Conservation (phyloP, 1,140 invertebrate species). For the Philaenus spumarius region DNA sequence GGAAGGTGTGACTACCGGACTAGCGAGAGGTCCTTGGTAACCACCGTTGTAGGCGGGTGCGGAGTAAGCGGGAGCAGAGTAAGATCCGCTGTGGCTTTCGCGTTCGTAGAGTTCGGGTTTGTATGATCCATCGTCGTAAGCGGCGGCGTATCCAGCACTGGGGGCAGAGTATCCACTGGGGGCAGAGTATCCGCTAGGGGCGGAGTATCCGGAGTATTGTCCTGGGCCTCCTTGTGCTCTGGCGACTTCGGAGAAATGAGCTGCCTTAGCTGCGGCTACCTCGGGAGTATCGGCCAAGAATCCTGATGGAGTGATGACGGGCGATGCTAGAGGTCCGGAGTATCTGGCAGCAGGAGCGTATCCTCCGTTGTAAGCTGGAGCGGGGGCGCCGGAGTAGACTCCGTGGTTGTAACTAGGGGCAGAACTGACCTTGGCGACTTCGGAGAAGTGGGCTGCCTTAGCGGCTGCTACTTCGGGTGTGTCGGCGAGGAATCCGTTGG, state of each 20-base stretch:
- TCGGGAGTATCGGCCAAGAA: constrained; percentile 26
- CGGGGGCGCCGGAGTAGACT: constrained; percentile 7
- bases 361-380: constrained; percentile 9
- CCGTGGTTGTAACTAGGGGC: constrained; percentile 1
- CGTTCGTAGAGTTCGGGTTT: constrained; percentile 30
- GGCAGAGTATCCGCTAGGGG: too few species aligned
- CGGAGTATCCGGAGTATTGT: too few species aligned
- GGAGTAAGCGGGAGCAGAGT: constrained; percentile 42
- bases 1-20: constrained; percentile 8
- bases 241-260: constrained; percentile 26
- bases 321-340: constrained; percentile 10
- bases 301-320: constrained; percentile 9
- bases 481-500: constrained; percentile 20
- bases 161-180: not conserved
- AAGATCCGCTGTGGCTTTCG: constrained; percentile 27
- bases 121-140: constrained; percentile 24
- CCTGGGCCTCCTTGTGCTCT: constrained; percentile 1
- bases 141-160: constrained; percentile 5
- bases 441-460: constrained; percentile 29
- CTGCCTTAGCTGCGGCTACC: constrained; percentile 30
- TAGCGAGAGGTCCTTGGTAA: constrained; percentile 38
- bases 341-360: not conserved
- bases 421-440: constrained; percentile 15
- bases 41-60: constrained; percentile 46
- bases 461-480: constrained; percentile 30